Evolutionary conservation across 92 coral and sea anemone genomes (phyloP).

Genomic region (Epizoanthus rinbou): DNA sequence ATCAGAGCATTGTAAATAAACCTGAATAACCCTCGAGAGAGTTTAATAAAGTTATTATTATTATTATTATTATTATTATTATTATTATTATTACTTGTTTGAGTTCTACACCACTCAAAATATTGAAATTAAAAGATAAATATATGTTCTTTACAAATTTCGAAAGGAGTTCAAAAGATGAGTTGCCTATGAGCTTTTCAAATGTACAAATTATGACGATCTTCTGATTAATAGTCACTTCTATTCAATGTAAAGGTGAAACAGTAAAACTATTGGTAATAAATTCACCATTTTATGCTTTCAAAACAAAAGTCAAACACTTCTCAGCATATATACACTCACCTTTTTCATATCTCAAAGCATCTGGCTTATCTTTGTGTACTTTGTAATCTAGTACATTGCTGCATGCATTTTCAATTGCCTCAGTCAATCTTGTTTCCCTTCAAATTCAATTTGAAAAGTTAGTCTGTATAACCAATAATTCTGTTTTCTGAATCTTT

Average conservation of each 20-base stretch:
- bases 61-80: no score
- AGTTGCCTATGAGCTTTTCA: no score
- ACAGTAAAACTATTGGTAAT: neutral
- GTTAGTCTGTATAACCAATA: neutral
- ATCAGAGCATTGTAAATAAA: no score
- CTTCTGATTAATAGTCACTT: no score
- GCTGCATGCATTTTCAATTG: conserved; percentile 87
- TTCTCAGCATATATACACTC: neutral
- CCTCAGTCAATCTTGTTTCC: conserved; percentile 86
- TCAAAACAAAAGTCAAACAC: neutral
- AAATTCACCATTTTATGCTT: no score
- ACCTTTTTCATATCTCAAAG: conserved; percentile 93
- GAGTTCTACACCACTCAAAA: no score
- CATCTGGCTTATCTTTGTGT: conserved; percentile 85
- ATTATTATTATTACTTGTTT: no score
- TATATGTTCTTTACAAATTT: no score
- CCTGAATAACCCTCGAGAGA: no score
- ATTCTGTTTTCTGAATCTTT: neutral
- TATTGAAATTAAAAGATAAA: no score
- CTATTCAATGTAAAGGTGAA: neutral
- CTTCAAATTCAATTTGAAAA: conserved; percentile 23
- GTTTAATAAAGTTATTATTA: no score
- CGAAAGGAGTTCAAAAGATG: neutral
- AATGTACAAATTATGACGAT: no score
- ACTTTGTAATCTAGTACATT: conserved; percentile 92